These are phyloP conservation scores for Eufriesea mexicana DNA, from an alignment of 1,140 invertebrate species.

Conservation along the genomic window DNA sequence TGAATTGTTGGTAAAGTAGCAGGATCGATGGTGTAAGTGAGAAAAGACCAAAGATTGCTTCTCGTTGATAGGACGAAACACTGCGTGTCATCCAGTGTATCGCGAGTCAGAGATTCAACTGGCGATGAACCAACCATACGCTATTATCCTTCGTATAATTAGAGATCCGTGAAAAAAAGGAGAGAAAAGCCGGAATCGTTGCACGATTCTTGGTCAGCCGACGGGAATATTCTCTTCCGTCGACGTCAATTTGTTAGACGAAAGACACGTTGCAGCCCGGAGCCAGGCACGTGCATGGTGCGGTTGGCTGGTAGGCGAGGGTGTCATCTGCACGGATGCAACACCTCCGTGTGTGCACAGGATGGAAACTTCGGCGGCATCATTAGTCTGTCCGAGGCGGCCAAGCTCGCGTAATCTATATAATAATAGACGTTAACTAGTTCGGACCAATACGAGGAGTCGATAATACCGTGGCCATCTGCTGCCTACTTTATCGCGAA, in stretches of 20 bases:
- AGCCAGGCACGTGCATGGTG: slow-evolving; percentile 7
- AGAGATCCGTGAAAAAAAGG: no score
- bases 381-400: slow-evolving; percentile 67
- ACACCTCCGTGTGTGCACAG: slow-evolving; percentile 57
- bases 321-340: slow-evolving; percentile 61
- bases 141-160: no score
- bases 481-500: slow-evolving; percentile 71
- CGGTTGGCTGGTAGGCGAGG: slow-evolving; percentile 27
- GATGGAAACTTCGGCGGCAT: slow-evolving; percentile 70
- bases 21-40: no score
- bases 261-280: background rate
- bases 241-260: background rate
- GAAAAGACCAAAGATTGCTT: no score
- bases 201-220: no score
- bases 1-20: no score
- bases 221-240: background rate
- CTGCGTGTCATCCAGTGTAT: no score
- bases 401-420: slow-evolving; percentile 68
- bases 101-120: no score
- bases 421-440: slow-evolving; percentile 79
- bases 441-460: slow-evolving; percentile 77
- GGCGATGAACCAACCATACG: no score
- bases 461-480: slow-evolving; percentile 79
- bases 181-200: no score
- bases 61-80: no score